Evolutionary conservation across 1,140 invertebrate species (phyloP).

Genomic region (Anthonomus grandis): DNA sequence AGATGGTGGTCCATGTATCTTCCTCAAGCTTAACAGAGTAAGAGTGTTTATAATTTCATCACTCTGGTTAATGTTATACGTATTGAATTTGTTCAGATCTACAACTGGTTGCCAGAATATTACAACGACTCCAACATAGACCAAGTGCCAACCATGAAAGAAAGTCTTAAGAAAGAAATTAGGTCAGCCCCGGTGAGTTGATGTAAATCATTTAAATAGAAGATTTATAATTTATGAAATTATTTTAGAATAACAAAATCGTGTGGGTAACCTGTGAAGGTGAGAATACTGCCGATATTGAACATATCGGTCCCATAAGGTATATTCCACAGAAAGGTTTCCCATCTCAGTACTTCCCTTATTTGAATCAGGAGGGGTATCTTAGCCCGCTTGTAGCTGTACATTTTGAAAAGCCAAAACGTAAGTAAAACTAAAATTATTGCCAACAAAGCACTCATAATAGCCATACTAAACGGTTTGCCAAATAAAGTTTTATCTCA

Average conservation of each 20-base stretch:
- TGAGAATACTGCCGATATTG: slow-evolving; percentile 84
- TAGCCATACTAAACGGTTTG: no score
- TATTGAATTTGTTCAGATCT: slow-evolving; percentile 62
- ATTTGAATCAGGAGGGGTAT: slow-evolving; percentile 76
- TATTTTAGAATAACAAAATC: slow-evolving; percentile 50
- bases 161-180: slow-evolving; percentile 71
- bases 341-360: slow-evolving; percentile 77
- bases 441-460: no score
- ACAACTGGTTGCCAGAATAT: slow-evolving; percentile 72
- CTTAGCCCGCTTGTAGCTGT: slow-evolving; percentile 86
- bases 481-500: no score
- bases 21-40: slow-evolving; percentile 81
- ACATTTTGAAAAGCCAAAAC: slow-evolving; percentile 76
- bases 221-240: neutral
- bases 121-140: slow-evolving; percentile 74
- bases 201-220: no score
- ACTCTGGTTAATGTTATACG: no score
- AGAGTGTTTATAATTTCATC: no score
- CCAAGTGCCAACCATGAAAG: slow-evolving; percentile 62
- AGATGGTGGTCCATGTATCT: slow-evolving; percentile 73
- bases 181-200: slow-evolving; percentile 43
- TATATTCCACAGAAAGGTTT: slow-evolving; percentile 78
- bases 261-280: slow-evolving; percentile 87
- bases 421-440: slow-evolving; percentile 66
- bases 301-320: slow-evolving; percentile 82